phyloP scores from a whole-genome alignment of 2,797 vertebrate species.

The Percopsis omiscomaycus region DNA sequence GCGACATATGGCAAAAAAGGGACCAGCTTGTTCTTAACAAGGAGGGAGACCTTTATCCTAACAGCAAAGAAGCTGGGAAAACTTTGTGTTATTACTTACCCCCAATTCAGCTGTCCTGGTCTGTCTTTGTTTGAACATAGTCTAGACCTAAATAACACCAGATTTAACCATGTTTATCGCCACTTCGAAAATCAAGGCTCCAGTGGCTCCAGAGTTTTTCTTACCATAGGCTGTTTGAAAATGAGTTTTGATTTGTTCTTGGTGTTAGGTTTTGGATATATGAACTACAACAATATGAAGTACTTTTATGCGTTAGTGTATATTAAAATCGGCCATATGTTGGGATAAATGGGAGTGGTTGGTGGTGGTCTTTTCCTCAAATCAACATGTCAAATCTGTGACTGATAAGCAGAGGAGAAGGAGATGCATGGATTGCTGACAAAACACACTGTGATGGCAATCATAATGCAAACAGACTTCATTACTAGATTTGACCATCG shows the following conservation, averaged over 20 bases:
- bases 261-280: constrained; percentile 44
- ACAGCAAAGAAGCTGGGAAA: constrained; percentile 35
- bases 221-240: constrained; percentile 41
- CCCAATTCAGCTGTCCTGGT: constrained; percentile 22
- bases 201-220: too few relatives aligned
- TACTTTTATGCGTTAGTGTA: constrained; percentile 19
- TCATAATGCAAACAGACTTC: too few relatives aligned
- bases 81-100: constrained; percentile 27
- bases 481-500: too few relatives aligned
- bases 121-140: constrained; percentile 31
- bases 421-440: too few relatives aligned
- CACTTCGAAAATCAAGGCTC: constrained; percentile 37
- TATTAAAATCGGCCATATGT: too few relatives aligned
- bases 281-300: constrained; percentile 46
- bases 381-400: too few relatives aligned
- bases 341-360: too few relatives aligned
- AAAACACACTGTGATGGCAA: too few relatives aligned
- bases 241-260: constrained; percentile 49
- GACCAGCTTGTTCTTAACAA: constrained; percentile 54
- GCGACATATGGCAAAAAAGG: constrained; percentile 40
- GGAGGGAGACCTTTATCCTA: constrained; percentile 54
- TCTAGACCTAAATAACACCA: constrained; percentile 36
- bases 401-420: too few relatives aligned
- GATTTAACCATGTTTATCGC: constrained; percentile 30
- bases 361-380: too few relatives aligned